Percentiles rank a stretch among this genome's conserved stretches.
Evolutionary conservation across 2,113 vertebrate genomes (phyloP).

Genomic region (Sardina pilchardus): DNA sequence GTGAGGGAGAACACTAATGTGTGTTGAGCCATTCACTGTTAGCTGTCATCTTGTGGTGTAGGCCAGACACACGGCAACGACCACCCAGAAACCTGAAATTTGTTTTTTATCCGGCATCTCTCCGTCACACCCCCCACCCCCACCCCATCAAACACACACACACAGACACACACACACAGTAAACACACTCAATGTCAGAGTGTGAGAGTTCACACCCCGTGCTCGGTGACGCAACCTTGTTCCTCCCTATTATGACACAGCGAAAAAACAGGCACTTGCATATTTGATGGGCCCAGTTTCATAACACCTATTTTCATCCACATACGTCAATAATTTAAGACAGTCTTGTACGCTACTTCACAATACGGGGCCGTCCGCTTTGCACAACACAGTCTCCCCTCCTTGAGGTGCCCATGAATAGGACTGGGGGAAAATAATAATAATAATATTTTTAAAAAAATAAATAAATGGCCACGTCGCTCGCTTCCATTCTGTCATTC

Average conservation of each 20-base stretch:
- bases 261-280: constrained; percentile 60
- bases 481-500: neutral
- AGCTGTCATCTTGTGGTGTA: neutral
- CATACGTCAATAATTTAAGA: constrained; percentile 69
- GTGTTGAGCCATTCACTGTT: neutral
- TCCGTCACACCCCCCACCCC: neutral
- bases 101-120: neutral
- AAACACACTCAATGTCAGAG: neutral
- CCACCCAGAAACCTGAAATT: neutral
- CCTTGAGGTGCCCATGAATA: neutral
- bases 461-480: neutral
- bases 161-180: no score
- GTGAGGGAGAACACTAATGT: neutral
- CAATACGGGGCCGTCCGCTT: neutral
- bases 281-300: constrained; percentile 63
- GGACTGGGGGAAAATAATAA: neutral
- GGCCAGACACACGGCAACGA: neutral
- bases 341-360: constrained; percentile 45
- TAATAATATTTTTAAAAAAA: no score
- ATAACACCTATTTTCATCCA: constrained; percentile 70
- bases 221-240: neutral
- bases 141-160: no score
- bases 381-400: neutral
- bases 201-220: neutral
- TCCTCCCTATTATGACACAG: constrained; percentile 21